Conservation (phyloP, 92 coral and sea anemone genomes). For the Porites rus region DNA sequence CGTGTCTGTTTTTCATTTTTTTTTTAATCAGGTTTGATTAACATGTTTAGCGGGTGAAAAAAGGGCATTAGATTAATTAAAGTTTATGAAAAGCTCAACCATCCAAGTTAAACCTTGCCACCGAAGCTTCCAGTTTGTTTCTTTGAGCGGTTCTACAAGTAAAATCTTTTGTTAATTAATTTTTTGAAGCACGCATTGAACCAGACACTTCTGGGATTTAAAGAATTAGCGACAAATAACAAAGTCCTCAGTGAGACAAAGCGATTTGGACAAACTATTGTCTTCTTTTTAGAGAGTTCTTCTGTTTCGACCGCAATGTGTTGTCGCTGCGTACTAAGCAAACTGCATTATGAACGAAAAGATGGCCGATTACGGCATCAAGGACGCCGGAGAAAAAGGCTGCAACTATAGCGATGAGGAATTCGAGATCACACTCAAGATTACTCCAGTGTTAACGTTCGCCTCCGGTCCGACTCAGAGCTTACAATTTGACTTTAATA, state of each 20-base stretch:
- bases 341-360: background rate
- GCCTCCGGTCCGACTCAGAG: conserved; percentile 18
- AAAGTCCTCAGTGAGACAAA: conserved; percentile 10
- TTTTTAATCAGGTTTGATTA: no score
- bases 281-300: background rate
- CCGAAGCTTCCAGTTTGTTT: no score
- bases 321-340: background rate
- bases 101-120: no score
- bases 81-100: no score
- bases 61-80: no score
- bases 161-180: background rate
- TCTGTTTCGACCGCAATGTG: conserved; percentile 9
- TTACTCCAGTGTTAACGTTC: conserved; percentile 13
- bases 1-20: no score
- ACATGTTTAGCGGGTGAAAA: no score
- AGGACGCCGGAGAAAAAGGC: background rate
- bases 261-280: conserved; percentile 40
- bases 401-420: background rate
- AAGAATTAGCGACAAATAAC: background rate
- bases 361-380: conserved; percentile 9
- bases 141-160: no score
- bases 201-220: background rate
- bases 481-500: background rate
- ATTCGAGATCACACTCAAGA: background rate
- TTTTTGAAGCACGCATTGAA: background rate